A percentile compares a stretch with the other conserved stretches of the same genome.
These are phyloP conservation scores for Umimayanthus chanpuru DNA, from an alignment of 92 coral and sea anemone species.

Conservation along the genomic window DNA sequence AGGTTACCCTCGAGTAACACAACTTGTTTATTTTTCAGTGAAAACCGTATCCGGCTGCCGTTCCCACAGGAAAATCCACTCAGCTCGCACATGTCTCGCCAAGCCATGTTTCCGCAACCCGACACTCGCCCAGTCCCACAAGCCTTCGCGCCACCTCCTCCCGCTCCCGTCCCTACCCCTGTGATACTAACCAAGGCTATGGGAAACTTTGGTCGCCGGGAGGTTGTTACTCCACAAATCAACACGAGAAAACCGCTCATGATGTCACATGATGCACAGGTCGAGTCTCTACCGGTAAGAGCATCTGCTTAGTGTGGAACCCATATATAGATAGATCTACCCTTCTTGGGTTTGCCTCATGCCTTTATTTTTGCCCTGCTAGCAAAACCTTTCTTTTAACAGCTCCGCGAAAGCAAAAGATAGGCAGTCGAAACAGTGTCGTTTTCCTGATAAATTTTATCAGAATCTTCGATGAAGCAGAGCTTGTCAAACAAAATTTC, in stretches of 20 bases:
- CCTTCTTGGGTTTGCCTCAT: background rate
- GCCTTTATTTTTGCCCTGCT: background rate
- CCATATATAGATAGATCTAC: too few species aligned
- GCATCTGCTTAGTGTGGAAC: background rate
- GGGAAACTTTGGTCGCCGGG: conserved; percentile 98
- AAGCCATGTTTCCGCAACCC: conserved; percentile 93
- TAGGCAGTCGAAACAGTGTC: too few species aligned
- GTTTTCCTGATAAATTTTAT: too few species aligned
- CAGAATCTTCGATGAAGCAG: too few species aligned
- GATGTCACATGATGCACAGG: conserved; percentile 47
- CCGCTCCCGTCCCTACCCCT: conserved; percentile 73
- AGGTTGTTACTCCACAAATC: conserved; percentile 62
- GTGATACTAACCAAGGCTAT: conserved; percentile 87
- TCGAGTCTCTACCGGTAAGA: conserved; percentile 66
- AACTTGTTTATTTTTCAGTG: conserved; percentile 48
- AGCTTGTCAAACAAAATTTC: too few species aligned
- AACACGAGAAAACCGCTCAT: conserved; percentile 42
- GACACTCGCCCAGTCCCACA: conserved; percentile 55
- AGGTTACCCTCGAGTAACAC: too few species aligned
- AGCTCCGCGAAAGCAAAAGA: too few species aligned
- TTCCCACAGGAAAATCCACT: conserved; percentile 94
- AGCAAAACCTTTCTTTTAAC: too few species aligned
- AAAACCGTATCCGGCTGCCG: conserved; percentile 72
- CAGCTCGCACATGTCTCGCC: conserved; percentile 96
- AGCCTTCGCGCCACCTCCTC: conserved; percentile 38